phyloP scores from a whole-genome alignment of 2,797 vertebrate species.

The Lagodon rhomboides region DNA sequence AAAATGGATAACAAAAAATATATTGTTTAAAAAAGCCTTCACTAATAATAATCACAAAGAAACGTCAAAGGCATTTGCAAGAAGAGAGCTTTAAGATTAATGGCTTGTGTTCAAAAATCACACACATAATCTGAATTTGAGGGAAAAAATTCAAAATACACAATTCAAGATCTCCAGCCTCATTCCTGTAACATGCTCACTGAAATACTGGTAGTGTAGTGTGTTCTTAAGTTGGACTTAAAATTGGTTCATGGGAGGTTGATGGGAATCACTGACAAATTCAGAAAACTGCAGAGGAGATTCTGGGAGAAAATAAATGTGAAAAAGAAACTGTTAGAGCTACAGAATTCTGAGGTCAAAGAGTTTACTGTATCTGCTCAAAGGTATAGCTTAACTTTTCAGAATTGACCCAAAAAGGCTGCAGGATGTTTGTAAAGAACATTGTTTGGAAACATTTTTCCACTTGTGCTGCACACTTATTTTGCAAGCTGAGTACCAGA shows the following conservation, averaged over 20 bases:
- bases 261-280: not conserved
- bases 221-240: not conserved
- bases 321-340: not conserved
- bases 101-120: constrained; percentile 55
- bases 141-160: constrained; percentile 32
- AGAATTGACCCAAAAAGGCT: constrained; percentile 17
- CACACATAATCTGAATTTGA: constrained; percentile 26
- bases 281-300: constrained; percentile 12
- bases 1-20: constrained; percentile 56
- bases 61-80: constrained; percentile 56
- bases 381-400: constrained; percentile 23
- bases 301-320: not conserved
- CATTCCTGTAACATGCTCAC: constrained; percentile 19
- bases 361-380: constrained; percentile 25
- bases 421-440: not conserved
- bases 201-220: constrained; percentile 5
- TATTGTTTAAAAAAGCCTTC: constrained; percentile 45
- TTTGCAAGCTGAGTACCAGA: constrained; percentile 56
- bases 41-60: constrained; percentile 52
- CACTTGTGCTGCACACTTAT: constrained; percentile 33
- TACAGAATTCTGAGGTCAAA: constrained; percentile 35
- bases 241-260: not conserved
- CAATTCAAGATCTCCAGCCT: constrained; percentile 33
- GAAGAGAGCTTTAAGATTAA: constrained; percentile 41
- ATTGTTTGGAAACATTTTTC: constrained; percentile 20